Base-by-base conservation (phyloP, 2,888 invertebrate species). In the Autographa pulchrina region DNA sequence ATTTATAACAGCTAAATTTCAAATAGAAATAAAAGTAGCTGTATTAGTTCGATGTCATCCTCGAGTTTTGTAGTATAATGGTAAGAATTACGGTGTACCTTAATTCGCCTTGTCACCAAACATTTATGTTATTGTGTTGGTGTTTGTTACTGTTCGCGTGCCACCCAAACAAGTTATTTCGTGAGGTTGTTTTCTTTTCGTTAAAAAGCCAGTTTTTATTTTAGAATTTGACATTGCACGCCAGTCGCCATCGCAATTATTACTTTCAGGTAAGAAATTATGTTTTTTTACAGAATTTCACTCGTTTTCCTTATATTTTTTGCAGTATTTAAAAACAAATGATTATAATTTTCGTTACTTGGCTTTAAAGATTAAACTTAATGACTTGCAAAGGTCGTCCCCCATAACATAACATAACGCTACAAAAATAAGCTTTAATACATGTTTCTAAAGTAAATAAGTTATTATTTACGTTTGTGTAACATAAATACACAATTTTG, bases 61-160 rank as follows among this genome's bases (percentile, higher is more conserved):
- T 43, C 16, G 43, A 43, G 14, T 43, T 14, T 16, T 43, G 43
- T 16, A 14, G 14, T 43, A 43, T 48, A 48, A n/a, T n/a, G n/a
- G 48, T n/a, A 38, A 16, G 48, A 48, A 48, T 5, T 48, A 48
- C 48, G n/a, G 48, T 48, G n/a, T 48, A 48, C 48, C 48, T 48
- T 48, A 48, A 48, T n/a, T n/a, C 48, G n/a, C 48, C 48, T 48
- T 48, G 48, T 48, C 48, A 48, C n/a, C 48, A n/a, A 48, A n/a
- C 48, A 48, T 48, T 48, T 48, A 48, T n/a, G 48, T 48, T 48
- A 48, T 48, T 48, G n/a, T 48, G 48, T 48, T 48, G 48, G 48
- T n/a, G n/a, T 7, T 6, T n/a, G n/a, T 7, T 6, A 48, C 48
- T 56, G 25, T 25, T 56, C 20, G 20, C 13, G 54, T 56, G 54